Conservation (phyloP, 2,113 vertebrate species). For the Paramormyrops kingsleyae region DNA sequence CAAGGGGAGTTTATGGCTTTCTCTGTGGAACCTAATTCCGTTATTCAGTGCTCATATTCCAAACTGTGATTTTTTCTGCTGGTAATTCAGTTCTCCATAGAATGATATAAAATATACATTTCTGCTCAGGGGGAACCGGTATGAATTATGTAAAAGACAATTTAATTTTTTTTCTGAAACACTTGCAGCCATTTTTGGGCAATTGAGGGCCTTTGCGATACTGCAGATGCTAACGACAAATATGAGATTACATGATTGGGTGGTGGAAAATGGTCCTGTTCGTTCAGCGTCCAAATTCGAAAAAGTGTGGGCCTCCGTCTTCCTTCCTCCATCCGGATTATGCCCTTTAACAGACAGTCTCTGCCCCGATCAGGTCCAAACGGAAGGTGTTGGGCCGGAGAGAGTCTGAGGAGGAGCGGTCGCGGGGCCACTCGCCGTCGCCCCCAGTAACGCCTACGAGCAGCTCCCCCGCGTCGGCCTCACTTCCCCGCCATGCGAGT, state of each 20-base stretch:
- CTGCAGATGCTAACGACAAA: background rate
- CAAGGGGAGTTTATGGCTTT: conserved; percentile 32
- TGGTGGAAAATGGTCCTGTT: background rate
- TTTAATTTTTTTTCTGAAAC: background rate
- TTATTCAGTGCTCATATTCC: background rate
- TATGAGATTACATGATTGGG: background rate
- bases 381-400: conserved; percentile 90
- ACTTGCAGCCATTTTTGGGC: background rate
- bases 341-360: background rate
- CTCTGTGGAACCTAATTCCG: background rate
- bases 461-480: conserved; percentile 50
- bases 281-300: background rate
- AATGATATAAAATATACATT: background rate
- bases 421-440: conserved; percentile 67
- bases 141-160: conserved; percentile 3
- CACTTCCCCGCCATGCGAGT: conserved; percentile 66
- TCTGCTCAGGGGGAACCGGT: background rate
- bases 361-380: conserved; percentile 74
- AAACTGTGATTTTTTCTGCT: background rate
- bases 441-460: conserved; percentile 81
- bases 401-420: conserved; percentile 86
- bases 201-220: background rate
- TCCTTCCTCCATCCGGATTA: background rate
- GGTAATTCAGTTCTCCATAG: background rate
- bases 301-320: background rate